Evolutionary conservation across 2,888 invertebrate species (phyloP), one percentile per base, ranked within the genome.

Genomic region (Drosophila nigritarsus): DNA sequence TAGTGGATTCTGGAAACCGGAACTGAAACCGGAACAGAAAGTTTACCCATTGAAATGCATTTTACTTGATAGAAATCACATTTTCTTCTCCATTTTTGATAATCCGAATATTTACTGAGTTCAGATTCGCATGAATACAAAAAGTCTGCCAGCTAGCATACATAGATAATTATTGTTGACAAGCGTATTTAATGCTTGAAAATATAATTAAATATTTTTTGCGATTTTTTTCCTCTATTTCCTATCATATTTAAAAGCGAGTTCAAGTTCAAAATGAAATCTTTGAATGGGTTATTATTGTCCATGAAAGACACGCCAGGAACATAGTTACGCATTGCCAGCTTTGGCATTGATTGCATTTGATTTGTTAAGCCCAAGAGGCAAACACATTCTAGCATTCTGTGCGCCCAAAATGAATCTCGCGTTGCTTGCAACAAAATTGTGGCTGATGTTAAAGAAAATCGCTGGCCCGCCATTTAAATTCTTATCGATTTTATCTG

Each of bases 401-500:
- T 45, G 45, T 15, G 15, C 4, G 45, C 24, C 45, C 4, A 45
- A 24, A 45, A 8, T 4, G 45, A 45, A 45, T 24, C 45, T 24
- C 24, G 24, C 45, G 20, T 8, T 29, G n/a, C 3, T 30, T 3
- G 24, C 54, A 54, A 54, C 18, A 54, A 36, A 36, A 9, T 9
- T 15, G 45, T 45, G 45, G 45, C 45, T 9, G 4, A n/a, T 36
- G 24, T 36, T 18, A 18, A 36, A 24, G 36, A 9, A 54, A 8
- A 15, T 45, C 45, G 27, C 32, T n/a, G 51, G 24, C 11, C 60
- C 65, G 74, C 67, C 67, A 80, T 74, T 85, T 80, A 83, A 83
- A 83, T 90, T 88, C 88, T 83, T 85, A 85, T 85, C 90, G 85
- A 85, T 85, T 85, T 85, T 90, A 85, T 85, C 85, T 85, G 78